Evolutionary conservation across 2,888 invertebrate species (phyloP).

Genomic region (Cephus pulcher): DNA sequence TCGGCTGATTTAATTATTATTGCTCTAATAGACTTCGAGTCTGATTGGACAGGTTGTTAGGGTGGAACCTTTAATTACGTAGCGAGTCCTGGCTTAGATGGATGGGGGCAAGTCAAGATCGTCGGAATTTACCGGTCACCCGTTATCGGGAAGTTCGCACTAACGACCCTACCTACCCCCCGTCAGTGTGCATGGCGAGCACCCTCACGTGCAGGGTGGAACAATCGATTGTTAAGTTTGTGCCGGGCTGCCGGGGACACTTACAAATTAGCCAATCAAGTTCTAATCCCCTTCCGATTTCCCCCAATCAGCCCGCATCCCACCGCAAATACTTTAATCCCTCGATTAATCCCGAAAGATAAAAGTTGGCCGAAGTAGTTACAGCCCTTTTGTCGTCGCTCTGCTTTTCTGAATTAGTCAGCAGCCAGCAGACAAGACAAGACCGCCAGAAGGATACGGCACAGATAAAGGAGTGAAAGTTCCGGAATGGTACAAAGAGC

Average conservation of each 20-base stretch:
- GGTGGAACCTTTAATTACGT: not conserved
- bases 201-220: slow-evolving; percentile 13
- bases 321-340: slow-evolving; percentile 65
- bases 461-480: not conserved
- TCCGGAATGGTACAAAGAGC: not conserved
- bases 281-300: slow-evolving; percentile 62
- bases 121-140: not conserved
- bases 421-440: not conserved
- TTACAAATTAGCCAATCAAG: slow-evolving; percentile 68
- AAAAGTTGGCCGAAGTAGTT: slow-evolving; percentile 62
- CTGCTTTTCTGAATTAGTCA: slow-evolving; percentile 8
- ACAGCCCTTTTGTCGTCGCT: slow-evolving; percentile 63
- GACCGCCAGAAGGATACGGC: not conserved
- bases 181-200: slow-evolving; percentile 2
- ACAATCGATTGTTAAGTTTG: slow-evolving; percentile 62
- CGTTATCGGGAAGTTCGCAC: slow-evolving; percentile 1
- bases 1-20: not conserved
- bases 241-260: slow-evolving; percentile 59
- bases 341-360: slow-evolving; percentile 65
- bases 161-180: not conserved
- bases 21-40: not conserved
- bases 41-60: not conserved
- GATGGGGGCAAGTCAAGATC: not conserved
- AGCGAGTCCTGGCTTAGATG: not conserved
- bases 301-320: slow-evolving; percentile 62